Base-by-base conservation (phyloP, 2,113 vertebrate species). In the Chaetops frenatus region DNA sequence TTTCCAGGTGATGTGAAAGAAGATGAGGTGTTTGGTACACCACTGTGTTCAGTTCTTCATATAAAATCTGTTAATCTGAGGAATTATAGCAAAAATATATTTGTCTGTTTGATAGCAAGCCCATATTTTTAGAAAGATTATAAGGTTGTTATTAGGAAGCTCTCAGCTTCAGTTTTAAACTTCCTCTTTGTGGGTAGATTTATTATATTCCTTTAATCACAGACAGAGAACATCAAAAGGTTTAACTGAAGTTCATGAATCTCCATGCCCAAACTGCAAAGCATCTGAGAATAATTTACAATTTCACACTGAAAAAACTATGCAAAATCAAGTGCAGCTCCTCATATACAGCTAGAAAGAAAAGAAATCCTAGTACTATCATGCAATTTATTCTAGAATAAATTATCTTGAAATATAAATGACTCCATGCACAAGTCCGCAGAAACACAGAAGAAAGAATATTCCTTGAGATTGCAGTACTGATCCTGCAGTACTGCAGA, bases 231-330 rank as follows among this genome's bases (percentile, higher is more conserved):
- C 70, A 81, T 91, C 56, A 90, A 87, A 90, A 91, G 88, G 12
- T 82, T 93, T 90, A 53, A 53, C 44, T 76, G 73, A 92, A 81
- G 35, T 89, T 79, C 78, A 56, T 18, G n/a, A 94, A 57, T 88
- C n/a, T 95, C 72, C 45, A n/a, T 82, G 78, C 48, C 61, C 57
- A 82, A 91, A 67, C 44, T 80, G 74, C 50, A 90, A 85, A 15
- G 24, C 70, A 67, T 44, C 53, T 90, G 70, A 83, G 78, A 82
- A 66, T 93, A 91, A 94, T 91, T 94, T 95, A 90, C 65, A 76
- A 8, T 36, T 85, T 90, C 74, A 81, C 38, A 69, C 23, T 57
- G 62, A 57, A 88, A 72, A 92, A 94, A 48, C 44, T 93, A 80
- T 69, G 81, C 36, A 91, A 82, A 90, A 25, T 79, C 90, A 87